These are phyloP conservation scores for Nannoperca australis DNA, from an alignment of 2,797 vertebrate species.

Conservation along the genomic window DNA sequence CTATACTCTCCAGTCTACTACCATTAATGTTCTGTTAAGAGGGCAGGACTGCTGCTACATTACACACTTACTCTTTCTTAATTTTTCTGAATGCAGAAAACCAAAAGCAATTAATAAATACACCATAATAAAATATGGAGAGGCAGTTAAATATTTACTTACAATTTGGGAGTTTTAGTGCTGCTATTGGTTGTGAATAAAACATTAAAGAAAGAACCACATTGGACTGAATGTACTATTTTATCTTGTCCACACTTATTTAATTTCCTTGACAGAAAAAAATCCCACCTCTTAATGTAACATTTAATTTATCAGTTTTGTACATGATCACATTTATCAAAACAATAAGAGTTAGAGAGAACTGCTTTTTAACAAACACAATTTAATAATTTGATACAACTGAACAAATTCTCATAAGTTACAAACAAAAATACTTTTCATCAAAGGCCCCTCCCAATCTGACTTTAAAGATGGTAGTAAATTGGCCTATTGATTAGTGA, in stretches of 20 bases:
- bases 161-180: not conserved
- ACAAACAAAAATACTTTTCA: conserved; percentile 3
- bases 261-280: conserved; percentile 7
- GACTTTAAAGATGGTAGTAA: conserved; percentile 30
- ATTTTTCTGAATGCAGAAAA: conserved; percentile 31
- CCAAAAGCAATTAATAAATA: not conserved
- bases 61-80: conserved; percentile 7
- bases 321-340: not conserved
- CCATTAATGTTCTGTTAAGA: conserved; percentile 67
- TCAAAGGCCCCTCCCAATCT: conserved; percentile 17
- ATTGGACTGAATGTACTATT: not conserved
- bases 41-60: conserved; percentile 21
- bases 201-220: not conserved
- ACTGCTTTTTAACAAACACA: conserved; percentile 5
- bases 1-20: conserved; percentile 69
- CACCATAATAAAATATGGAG: not conserved
- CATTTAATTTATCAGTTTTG: no score
- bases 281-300: not conserved
- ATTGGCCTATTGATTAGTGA: conserved; percentile 54
- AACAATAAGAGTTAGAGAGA: conserved; percentile 7
- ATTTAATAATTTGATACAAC: not conserved
- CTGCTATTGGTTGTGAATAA: conserved; percentile 17
- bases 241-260: not conserved
- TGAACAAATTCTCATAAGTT: not conserved
- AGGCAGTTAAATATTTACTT: not conserved